Conservation (phyloP, 2,888 invertebrate genomes). For the Autographa gamma region DNA sequence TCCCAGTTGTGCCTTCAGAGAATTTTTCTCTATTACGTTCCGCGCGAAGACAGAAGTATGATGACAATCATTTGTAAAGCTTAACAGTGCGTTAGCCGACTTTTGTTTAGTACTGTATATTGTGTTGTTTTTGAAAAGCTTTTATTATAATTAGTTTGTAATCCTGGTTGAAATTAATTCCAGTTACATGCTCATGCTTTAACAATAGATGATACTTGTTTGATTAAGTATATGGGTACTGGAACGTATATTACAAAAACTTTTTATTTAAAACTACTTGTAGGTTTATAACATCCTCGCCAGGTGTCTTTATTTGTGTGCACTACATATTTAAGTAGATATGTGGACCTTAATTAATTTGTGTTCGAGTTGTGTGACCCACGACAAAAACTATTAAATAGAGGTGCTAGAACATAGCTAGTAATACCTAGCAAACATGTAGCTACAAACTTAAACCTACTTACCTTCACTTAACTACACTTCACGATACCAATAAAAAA, state of each 20-base stretch:
- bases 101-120: constrained; percentile 31
- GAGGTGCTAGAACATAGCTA: too few species aligned
- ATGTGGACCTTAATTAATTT: too few species aligned
- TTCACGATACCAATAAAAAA: background rate
- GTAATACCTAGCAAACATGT: too few species aligned
- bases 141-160: constrained; percentile 31
- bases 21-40: constrained; percentile 56
- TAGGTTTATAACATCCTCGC: too few species aligned
- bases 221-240: too few species aligned
- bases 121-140: constrained; percentile 26
- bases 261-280: too few species aligned
- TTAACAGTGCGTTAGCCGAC: constrained; percentile 38
- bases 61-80: constrained; percentile 57
- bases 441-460: background rate
- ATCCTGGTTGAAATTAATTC: constrained; percentile 15
- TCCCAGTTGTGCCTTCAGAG: constrained; percentile 38
- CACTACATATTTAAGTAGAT: too few species aligned
- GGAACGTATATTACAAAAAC: too few species aligned
- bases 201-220: too few species aligned
- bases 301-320: too few species aligned
- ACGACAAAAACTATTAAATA: too few species aligned
- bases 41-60: constrained; percentile 42
- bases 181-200: background rate
- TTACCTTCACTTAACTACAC: background rate
- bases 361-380: too few species aligned